phyloP scores from a whole-genome alignment of 2,113 vertebrate species.

The Pipa parva region DNA sequence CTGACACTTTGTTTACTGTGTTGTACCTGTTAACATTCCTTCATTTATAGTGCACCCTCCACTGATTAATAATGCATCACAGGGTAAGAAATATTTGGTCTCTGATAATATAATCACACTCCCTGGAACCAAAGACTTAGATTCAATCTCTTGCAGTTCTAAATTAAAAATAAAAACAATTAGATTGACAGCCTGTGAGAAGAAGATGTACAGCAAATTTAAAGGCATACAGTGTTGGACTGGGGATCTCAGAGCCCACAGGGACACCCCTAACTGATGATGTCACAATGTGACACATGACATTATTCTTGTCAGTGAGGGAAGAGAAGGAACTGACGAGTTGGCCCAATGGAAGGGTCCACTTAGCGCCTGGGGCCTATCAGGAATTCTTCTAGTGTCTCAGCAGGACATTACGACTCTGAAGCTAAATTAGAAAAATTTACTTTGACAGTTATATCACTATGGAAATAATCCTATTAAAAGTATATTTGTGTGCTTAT shows the following conservation, averaged over 20 bases:
- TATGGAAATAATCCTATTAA: too few species aligned
- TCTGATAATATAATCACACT: constrained; percentile 53
- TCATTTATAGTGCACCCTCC: constrained; percentile 62
- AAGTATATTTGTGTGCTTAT: too few species aligned
- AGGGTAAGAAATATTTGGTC: constrained; percentile 50
- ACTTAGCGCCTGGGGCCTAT: too few species aligned
- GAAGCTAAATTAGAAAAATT: too few species aligned
- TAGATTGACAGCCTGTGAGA: background rate
- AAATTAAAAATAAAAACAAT: constrained; percentile 2
- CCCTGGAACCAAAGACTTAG: constrained; percentile 52
- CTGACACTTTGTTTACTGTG: background rate
- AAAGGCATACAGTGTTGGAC: background rate
- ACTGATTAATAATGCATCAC: constrained; percentile 58
- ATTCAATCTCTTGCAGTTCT: constrained; percentile 55
- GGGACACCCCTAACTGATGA: background rate
- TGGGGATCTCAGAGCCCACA: background rate
- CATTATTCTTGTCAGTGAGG: background rate
- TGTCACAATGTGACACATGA: background rate
- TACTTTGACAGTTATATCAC: too few species aligned
- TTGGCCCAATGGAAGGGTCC: too few species aligned
- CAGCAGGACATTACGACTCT: too few species aligned
- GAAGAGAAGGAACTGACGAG: too few species aligned
- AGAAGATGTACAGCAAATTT: background rate
- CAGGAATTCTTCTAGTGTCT: too few species aligned
- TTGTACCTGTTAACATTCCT: constrained; percentile 63